These are phyloP conservation scores for Cataglyphis albicans DNA, from an alignment of 2,888 invertebrate genomes.

Conservation along the genomic window DNA sequence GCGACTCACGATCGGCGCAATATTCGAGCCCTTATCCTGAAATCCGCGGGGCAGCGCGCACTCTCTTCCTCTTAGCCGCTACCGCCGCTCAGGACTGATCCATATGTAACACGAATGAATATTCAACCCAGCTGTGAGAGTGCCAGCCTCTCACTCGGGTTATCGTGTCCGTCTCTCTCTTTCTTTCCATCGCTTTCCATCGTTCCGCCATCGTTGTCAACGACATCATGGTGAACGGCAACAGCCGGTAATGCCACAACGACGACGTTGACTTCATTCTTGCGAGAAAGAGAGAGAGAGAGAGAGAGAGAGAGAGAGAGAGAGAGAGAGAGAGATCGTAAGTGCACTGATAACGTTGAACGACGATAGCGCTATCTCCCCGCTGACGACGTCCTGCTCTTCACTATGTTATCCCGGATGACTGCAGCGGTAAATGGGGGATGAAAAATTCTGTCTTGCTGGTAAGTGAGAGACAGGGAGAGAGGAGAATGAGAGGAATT, in stretches of 20 bases:
- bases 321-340: slow-evolving; percentile 76
- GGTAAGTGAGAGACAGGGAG: slow-evolving; percentile 10
- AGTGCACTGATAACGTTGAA: slow-evolving; percentile 81
- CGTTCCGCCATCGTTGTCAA: slow-evolving; percentile 61
- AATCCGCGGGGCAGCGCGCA: slow-evolving; percentile 62
- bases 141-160: slow-evolving; percentile 69
- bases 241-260: slow-evolving; percentile 61
- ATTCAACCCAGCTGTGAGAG: slow-evolving; percentile 82
- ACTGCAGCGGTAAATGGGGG: slow-evolving; percentile 51
- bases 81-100: slow-evolving; percentile 82
- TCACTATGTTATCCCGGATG: slow-evolving; percentile 53
- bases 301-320: slow-evolving; percentile 45
- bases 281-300: background rate
- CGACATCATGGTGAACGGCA: slow-evolving; percentile 72
- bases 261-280: slow-evolving; percentile 26
- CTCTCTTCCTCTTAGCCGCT: slow-evolving; percentile 70
- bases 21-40: slow-evolving; percentile 73
- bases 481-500: slow-evolving; percentile 13
- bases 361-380: slow-evolving; percentile 69
- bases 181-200: slow-evolving; percentile 19
- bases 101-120: slow-evolving; percentile 86
- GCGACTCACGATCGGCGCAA: slow-evolving; percentile 68
- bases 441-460: slow-evolving; percentile 45
- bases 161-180: slow-evolving; percentile 38
- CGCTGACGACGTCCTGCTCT: slow-evolving; percentile 45